Base-by-base conservation (phyloP, 2,797 vertebrate species). In the Taenioides sp. region DNA sequence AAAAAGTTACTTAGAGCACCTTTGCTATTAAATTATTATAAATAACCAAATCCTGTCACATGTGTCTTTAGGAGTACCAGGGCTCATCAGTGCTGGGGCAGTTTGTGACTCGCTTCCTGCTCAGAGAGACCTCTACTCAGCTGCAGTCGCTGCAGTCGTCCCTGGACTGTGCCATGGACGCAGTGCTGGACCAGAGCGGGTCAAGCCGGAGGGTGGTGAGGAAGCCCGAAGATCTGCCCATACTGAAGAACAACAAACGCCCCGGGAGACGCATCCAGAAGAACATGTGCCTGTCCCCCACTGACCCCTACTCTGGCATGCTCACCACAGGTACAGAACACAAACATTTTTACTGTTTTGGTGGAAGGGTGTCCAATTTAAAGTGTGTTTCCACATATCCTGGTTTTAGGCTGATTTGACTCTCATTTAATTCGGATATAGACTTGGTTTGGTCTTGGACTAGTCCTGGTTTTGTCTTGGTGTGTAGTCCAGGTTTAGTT, bases 121-220 rank as follows among this genome's bases (percentile, higher is more conserved):
- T 97, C 84, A 95, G 93, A 82, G 96, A 97, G 89, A 96, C 95
- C 1, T 87, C 95, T 88, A 95, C 93, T 82, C 96, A 97, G 91
- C 92, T 98, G 69, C 95, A 96, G 76, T 97, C 96, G 70, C 94
- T 97, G 9, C 96, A 97, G 89, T 94, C 91, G 7, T 96, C 93
- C 12, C 88, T 97, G 83, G 96, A 96, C 83, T 96, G 96, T 50
- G 96, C 96, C 16, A 94, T 95, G 95, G 96, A 96, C 82, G 95
- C 94, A 6, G 95, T 93, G 0, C 94, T 97, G 60, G 94, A 96
- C 78, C 95, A 96, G 90, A 95, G 92, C 43, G 86, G 85, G 28
- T 90, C 92, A 68, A 94, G 93, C 11, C 87, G 72, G 72, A 85
- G 88, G 69, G 84, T 87, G 22, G 16, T 83, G 22, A 93, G 92